These are phyloP conservation scores for fruit fly (Drosophila melanogaster) DNA, from an alignment of 1,140 invertebrate species.

Conservation along the genomic window Release_6_plus_ISO1_MT NT_033777.3:16930001-16930500, in stretches of 20 bases:
- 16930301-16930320: not conserved
- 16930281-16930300: no score
- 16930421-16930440: not conserved
- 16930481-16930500: constrained; percentile 20
- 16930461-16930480: not conserved
- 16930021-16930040: constrained; percentile 53
- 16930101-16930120: constrained; percentile 40
- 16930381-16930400: constrained; percentile 20
- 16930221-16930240: not conserved
- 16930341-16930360: constrained; percentile 6
- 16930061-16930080: constrained; percentile 37
- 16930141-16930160: constrained; percentile 32
- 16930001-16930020: constrained; percentile 56
- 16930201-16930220: constrained; percentile 2
- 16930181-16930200: constrained; percentile 22
- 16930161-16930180: constrained; percentile 22
- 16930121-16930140: constrained; percentile 47
- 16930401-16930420: constrained; percentile 12
- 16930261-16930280: no score
- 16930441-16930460: constrained; percentile 14
- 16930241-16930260: not conserved
- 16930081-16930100: constrained; percentile 53
- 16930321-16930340: not conserved
- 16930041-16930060: constrained; percentile 46
- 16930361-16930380: constrained; percentile 7